Base-by-base conservation (phyloP, 1,140 invertebrate species). In the Druon quercuslanigerum region DNA sequence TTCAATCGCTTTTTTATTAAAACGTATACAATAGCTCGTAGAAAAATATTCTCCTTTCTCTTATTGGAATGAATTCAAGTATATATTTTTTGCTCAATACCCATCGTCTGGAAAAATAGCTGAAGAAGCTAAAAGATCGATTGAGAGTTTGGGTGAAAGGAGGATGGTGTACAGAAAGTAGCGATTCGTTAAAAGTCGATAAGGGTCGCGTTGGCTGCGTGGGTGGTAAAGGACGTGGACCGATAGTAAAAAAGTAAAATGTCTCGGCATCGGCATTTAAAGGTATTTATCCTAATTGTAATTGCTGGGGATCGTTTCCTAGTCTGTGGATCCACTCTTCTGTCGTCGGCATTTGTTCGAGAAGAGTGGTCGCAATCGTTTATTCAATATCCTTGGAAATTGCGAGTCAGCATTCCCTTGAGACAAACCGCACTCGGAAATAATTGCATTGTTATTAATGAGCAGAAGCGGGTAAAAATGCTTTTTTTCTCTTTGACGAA, bases 391-490 rank as follows among this genome's bases (percentile, higher is more conserved):
- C 50, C 74, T 70, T 75, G 71, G 50, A 66, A 66, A 71, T 71
- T 40, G 50, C 51, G 13, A 51, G n/a, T 46, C 17, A 46, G 66
- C 50, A 75, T 75, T 40, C 51, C 19, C 46, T 12, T 16, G 20
- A 46, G 72, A 50, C 73, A 74, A 74, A 75, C 70, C 72, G 77
- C 60, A 74, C 75, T 81, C 54, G 50, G 78, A 83, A 86, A 86
- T 87, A 83, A 87, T 87, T 83, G 77, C 78, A 84, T 86, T 78
- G 79, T 80, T 80, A 77, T 85, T 80, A 86, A 76, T 72, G 80
- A 78, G 79, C 82, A 77, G 76, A 84, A 84, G 79, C 86, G 84
- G 83, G 54, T 16, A 46, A 66, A 11, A 46, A 8, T 11, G 7
- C 0, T 46, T 46, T 46, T 46, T 46, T 46, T 46, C 8, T 40